These are phyloP conservation scores for Chrosomus eos DNA, from an alignment of 2,797 vertebrate species.

Conservation along the genomic window DNA sequence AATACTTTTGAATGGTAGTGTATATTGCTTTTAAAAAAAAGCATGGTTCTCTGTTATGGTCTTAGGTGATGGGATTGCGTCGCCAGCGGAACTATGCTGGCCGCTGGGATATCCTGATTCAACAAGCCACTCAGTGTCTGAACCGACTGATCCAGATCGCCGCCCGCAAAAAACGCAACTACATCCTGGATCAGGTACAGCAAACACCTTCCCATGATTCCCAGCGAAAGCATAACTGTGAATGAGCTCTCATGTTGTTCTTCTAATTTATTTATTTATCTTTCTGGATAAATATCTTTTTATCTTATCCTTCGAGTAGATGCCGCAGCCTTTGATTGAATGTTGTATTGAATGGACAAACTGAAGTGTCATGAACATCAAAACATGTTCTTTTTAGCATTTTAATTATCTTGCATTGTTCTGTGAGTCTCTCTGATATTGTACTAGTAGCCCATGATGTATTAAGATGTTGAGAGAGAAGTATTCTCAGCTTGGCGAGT, in stretches of 20 bases:
- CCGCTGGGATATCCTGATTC: slow-evolving; percentile 92
- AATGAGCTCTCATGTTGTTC: slow-evolving; percentile 36
- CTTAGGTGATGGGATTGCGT: slow-evolving; percentile 91
- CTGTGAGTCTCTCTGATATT: slow-evolving; percentile 71
- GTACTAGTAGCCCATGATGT: slow-evolving; percentile 81
- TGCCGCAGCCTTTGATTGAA: slow-evolving; percentile 4
- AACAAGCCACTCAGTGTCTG: slow-evolving; percentile 93
- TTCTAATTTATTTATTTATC: slow-evolving; percentile 37
- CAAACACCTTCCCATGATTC: slow-evolving; percentile 1
- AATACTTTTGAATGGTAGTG: neutral
- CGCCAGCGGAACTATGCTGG: slow-evolving; percentile 90
- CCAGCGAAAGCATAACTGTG: slow-evolving; percentile 4
- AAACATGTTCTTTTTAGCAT: neutral
- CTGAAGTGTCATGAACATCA: neutral
- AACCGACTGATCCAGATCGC: slow-evolving; percentile 93
- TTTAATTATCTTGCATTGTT: neutral
- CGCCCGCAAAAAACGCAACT: slow-evolving; percentile 91
- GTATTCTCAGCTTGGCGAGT: slow-evolving; percentile 83
- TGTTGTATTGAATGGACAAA: neutral
- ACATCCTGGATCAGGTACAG: slow-evolving; percentile 84
- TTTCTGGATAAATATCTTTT: slow-evolving; percentile 11
- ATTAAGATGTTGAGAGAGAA: slow-evolving; percentile 72
- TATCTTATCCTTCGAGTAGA: slow-evolving; percentile 25
- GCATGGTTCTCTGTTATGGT: neutral
- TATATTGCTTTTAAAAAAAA: neutral